Conservation (phyloP, 2,888 invertebrate species). For the Cryptophagus acutangulus region DNA sequence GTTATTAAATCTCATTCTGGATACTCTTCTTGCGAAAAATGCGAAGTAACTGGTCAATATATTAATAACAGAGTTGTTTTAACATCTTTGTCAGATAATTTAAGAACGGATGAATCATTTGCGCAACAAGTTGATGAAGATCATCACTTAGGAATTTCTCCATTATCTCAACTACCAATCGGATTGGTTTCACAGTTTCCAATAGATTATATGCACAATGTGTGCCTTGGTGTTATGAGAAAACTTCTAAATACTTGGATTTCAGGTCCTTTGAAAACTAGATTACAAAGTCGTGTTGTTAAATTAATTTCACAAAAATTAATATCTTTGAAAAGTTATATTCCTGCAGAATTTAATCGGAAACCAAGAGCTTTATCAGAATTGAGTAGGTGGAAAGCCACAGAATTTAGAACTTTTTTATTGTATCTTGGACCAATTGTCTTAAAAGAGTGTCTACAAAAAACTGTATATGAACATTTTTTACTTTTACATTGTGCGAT, state of each 20-base stretch:
- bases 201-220: slow-evolving; percentile 8
- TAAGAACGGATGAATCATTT: slow-evolving; percentile 18
- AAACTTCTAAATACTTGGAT: not conserved
- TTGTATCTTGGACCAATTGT: slow-evolving; percentile 9
- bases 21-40: slow-evolving; percentile 25
- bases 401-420: slow-evolving; percentile 4
- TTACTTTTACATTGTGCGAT: slow-evolving; percentile 9
- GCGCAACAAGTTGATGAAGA: not conserved
- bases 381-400: slow-evolving; percentile 5
- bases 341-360: slow-evolving; percentile 8
- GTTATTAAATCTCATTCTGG: slow-evolving; percentile 19
- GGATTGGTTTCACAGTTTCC: not conserved
- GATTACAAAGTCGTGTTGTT: not conserved
- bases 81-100: not conserved
- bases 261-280: slow-evolving; percentile 2
- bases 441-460: no score
- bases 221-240: slow-evolving; percentile 3
- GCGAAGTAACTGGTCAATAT: slow-evolving; percentile 14
- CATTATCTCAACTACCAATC: slow-evolving; percentile 15
- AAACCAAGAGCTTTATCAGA: slow-evolving; percentile 8
- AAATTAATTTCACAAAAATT: not conserved
- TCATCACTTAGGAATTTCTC: slow-evolving; percentile 11
- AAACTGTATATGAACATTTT: slow-evolving; percentile 7
- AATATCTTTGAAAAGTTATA: slow-evolving; percentile 4
- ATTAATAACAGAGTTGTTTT: slow-evolving; percentile 4